Evolutionary conservation across 2,797 vertebrate species (phyloP).

Genomic region (Nyctalus aviator): DNA sequence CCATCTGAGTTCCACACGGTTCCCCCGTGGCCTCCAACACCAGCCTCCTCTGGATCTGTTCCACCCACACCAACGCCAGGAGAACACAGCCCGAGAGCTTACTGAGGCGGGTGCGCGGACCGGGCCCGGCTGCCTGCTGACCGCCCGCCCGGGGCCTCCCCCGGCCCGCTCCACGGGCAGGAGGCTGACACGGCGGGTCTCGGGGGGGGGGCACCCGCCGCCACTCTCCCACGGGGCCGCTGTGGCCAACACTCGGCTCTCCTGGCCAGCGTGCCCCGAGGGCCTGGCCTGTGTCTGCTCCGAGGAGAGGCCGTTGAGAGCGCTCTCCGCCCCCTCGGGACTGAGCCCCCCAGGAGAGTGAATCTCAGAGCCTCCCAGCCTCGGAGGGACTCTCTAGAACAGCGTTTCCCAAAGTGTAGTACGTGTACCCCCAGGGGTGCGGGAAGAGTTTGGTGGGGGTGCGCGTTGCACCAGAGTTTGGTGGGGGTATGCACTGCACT

Average conservation of each 20-base stretch:
- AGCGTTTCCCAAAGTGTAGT: too few relatives aligned
- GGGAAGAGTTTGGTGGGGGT: too few relatives aligned
- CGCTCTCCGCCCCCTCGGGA: neutral
- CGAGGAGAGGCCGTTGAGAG: neutral
- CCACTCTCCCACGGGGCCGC: neutral
- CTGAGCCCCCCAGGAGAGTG: neutral
- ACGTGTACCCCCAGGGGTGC: too few relatives aligned
- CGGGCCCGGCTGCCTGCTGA: neutral
- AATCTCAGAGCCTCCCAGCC: neutral
- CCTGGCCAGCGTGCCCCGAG: neutral
- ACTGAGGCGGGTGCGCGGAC: neutral
- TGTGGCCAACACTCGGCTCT: neutral
- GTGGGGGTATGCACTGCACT: too few relatives aligned
- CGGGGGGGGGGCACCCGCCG: neutral
- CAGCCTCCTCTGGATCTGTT: neutral
- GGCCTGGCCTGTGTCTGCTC: neutral
- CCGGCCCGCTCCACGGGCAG: neutral
- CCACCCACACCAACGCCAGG: neutral
- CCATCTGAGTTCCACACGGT: neutral
- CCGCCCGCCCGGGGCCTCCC: neutral
- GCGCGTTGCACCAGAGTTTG: too few relatives aligned
- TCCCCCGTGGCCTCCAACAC: neutral
- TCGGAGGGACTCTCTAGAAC: accelerated
- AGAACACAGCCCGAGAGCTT: neutral
- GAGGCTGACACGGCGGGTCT: neutral